phyloP scores from a whole-genome alignment of 2,113 vertebrate species.

The Hassar affinis region DNA sequence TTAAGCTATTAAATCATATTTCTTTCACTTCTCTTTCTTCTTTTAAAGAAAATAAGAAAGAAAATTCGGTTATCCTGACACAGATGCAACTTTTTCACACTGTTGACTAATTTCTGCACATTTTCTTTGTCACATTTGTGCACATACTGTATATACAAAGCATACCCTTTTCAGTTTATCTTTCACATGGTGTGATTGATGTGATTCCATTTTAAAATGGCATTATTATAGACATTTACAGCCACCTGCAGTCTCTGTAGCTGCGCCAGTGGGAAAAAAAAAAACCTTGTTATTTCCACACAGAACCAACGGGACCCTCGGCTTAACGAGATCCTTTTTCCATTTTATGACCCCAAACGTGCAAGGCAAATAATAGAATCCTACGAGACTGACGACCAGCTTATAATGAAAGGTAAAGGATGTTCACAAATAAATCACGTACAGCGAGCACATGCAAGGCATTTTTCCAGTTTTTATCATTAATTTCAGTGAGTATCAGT shows the following conservation, averaged over 20 bases:
- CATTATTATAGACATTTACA: conserved; percentile 5
- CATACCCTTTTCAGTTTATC: not conserved
- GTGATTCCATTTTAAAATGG: conserved; percentile 11
- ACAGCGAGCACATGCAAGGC: not conserved
- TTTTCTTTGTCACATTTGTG: not conserved
- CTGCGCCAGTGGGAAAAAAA: conserved; percentile 6
- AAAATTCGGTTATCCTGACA: not conserved
- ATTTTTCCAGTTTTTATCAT: not conserved
- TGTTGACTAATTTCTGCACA: conserved; percentile 7
- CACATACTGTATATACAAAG: not conserved
- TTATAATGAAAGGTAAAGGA: conserved; percentile 86
- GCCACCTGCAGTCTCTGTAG: not conserved
- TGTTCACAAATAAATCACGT: not conserved
- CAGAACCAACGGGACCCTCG: conserved; percentile 96
- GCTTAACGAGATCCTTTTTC: conserved; percentile 98
- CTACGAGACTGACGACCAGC: conserved; percentile 87
- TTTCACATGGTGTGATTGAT: not conserved
- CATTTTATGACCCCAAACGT: conserved; percentile 93
- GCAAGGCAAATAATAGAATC: conserved; percentile 92
- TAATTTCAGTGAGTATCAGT: not conserved
- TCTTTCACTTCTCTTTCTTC: conserved; percentile 6
- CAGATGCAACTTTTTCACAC: not conserved
- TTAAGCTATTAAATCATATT: conserved; percentile 65
- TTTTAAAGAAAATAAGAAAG: not conserved
- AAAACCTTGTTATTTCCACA: conserved; percentile 59